Percentiles rank a stretch among this genome's conserved stretches.
Conservation (phyloP, 2,888 invertebrate genomes). For the Noctua fimbriata region DNA sequence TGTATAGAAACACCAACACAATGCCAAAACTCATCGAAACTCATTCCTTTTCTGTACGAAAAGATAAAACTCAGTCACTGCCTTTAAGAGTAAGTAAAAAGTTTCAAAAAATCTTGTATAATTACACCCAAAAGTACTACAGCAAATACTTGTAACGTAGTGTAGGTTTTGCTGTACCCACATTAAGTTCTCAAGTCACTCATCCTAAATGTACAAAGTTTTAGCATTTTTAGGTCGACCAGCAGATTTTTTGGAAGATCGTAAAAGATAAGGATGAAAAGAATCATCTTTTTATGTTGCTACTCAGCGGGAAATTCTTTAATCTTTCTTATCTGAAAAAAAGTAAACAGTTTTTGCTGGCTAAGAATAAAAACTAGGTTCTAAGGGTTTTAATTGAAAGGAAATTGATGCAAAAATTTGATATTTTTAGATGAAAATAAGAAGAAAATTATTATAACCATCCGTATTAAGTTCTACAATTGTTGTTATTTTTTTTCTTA, state of each 20-base stretch:
- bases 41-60: background rate
- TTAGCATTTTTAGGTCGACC: conserved; percentile 64
- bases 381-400: background rate
- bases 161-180: conserved; percentile 28
- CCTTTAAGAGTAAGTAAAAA: background rate
- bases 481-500: no score
- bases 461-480: no score
- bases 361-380: conserved; percentile 14
- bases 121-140: background rate
- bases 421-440: background rate
- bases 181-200: conserved; percentile 50
- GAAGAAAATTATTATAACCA: background rate
- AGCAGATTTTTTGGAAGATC: conserved; percentile 60
- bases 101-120: background rate
- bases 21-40: background rate
- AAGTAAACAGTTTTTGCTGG: conserved; percentile 25
- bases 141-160: conserved; percentile 12
- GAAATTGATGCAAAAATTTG: background rate
- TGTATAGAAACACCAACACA: background rate
- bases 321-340: conserved; percentile 42
- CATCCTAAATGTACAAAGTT: conserved; percentile 65
- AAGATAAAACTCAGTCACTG: background rate
- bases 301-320: conserved; percentile 50
- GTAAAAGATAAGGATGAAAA: conserved; percentile 59
- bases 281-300: conserved; percentile 57